These are phyloP conservation scores for Rutilus rutilus DNA, from an alignment of 2,113 vertebrate species.

Conservation along the genomic window DNA sequence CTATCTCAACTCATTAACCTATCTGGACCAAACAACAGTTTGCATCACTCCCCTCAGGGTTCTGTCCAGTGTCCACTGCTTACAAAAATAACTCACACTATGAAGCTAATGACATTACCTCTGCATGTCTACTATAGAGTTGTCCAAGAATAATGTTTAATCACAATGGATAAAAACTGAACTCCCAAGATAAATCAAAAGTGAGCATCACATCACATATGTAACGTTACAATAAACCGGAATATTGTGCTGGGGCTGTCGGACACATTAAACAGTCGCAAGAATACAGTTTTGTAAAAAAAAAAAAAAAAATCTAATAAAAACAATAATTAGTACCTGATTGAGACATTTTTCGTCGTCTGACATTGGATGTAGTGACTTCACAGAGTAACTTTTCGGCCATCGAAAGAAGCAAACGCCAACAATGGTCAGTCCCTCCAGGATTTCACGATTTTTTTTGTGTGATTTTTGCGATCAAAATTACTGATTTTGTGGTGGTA, in stretches of 20 bases:
- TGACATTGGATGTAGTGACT: not conserved
- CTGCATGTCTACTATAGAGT: not conserved
- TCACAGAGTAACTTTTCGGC: too few species aligned
- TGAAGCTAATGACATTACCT: not conserved
- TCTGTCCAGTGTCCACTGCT: constrained; percentile 4
- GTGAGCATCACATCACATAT: too few species aligned
- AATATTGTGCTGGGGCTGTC: too few species aligned
- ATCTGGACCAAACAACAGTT: constrained; percentile 4
- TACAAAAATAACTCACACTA: not conserved
- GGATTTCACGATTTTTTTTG: too few species aligned
- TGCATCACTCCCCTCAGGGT: not conserved
- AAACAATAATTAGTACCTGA: too few species aligned
- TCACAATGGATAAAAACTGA: not conserved
- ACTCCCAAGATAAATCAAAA: not conserved
- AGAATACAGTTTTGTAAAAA: not conserved
- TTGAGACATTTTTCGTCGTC: too few species aligned
- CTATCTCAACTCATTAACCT: not conserved
- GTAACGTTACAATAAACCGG: too few species aligned
- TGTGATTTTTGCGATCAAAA: too few species aligned
- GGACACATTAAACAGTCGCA: not conserved
- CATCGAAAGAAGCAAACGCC: too few species aligned
- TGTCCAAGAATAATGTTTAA: not conserved
- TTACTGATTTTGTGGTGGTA: too few species aligned
- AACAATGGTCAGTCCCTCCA: too few species aligned
- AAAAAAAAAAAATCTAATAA: too few species aligned